Evolutionary conservation across 2,888 invertebrate genomes (phyloP).

Genomic region (Arrhopalites spinosus): DNA sequence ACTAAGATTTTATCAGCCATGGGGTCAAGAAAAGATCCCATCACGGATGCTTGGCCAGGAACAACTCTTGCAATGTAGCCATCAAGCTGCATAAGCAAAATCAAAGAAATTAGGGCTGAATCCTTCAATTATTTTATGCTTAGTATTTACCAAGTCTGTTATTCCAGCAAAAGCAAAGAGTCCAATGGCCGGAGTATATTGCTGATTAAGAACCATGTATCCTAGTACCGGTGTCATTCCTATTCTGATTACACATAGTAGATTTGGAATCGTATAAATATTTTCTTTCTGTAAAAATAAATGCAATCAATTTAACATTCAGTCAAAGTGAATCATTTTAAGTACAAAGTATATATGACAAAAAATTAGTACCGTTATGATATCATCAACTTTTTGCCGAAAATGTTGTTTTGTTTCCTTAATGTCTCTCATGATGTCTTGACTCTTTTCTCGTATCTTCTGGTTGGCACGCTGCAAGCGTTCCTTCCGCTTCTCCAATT

Average conservation of each 20-base stretch:
- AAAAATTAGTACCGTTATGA: constrained; percentile 9
- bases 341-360: neutral
- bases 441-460: constrained; percentile 20
- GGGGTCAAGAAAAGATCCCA: constrained; percentile 95
- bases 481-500: constrained; percentile 9
- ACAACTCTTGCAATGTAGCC: constrained; percentile 95
- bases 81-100: constrained; percentile 80
- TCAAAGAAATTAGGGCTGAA: constrained; percentile 5
- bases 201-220: constrained; percentile 80
- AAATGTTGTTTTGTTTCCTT: constrained; percentile 29
- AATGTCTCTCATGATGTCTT: constrained; percentile 25
- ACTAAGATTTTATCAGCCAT: constrained; percentile 95
- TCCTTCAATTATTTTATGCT: too few relatives aligned
- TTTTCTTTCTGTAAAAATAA: constrained; percentile 71
- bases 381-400: constrained; percentile 23
- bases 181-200: constrained; percentile 78
- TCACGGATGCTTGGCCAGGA: constrained; percentile 86
- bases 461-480: neutral
- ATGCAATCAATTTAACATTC: too few relatives aligned
- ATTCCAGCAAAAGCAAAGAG: constrained; percentile 84
- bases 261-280: constrained; percentile 90
- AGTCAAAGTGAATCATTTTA: too few relatives aligned
- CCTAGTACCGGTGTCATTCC: constrained; percentile 85
- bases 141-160: constrained; percentile 89
- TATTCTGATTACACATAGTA: constrained; percentile 84